A percentile compares a stretch with the other conserved stretches of the same genome.
phyloP scores from a whole-genome alignment of 2,797 vertebrate species.

The Acridotheres tristis region DNA sequence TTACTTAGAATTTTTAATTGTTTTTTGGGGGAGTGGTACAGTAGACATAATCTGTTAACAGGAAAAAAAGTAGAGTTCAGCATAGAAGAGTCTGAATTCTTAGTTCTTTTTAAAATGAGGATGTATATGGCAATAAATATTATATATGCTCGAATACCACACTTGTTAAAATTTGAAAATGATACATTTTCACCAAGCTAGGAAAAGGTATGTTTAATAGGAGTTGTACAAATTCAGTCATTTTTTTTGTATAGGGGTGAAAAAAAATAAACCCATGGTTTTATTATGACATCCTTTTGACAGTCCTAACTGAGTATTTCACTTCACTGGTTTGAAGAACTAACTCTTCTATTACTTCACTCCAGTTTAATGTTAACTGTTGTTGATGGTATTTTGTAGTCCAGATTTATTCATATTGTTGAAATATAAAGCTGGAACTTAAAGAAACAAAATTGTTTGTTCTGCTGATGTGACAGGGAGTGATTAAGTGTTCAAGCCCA shows the following conservation, averaged over 20 bases:
- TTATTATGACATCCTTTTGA: slow-evolving; percentile 73
- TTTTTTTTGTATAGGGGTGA: slow-evolving; percentile 70
- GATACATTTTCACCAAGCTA: slow-evolving; percentile 70
- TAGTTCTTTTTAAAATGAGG: slow-evolving; percentile 76
- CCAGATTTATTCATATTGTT: slow-evolving; percentile 62
- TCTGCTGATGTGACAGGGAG: slow-evolving; percentile 62
- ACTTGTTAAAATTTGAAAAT: slow-evolving; percentile 72
- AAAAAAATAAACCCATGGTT: slow-evolving; percentile 67
- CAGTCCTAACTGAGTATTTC: slow-evolving; percentile 68
- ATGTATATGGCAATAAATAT: slow-evolving; percentile 69
- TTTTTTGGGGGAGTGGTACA: slow-evolving; percentile 62
- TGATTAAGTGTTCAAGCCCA: slow-evolving; percentile 51
- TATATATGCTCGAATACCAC: slow-evolving; percentile 65
- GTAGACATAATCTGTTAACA: slow-evolving; percentile 62
- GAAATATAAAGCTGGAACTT: slow-evolving; percentile 62
- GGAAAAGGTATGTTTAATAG: slow-evolving; percentile 69
- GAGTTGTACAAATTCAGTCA: slow-evolving; percentile 74
- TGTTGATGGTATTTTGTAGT: slow-evolving; percentile 69
- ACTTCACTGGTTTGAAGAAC: slow-evolving; percentile 72
- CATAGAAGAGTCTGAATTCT: slow-evolving; percentile 68
- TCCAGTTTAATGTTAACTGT: slow-evolving; percentile 67
- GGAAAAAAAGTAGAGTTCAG: slow-evolving; percentile 58
- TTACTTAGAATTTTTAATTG: slow-evolving; percentile 78
- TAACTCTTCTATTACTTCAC: slow-evolving; percentile 71
- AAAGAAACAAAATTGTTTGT: slow-evolving; percentile 50